phyloP scores from a whole-genome alignment of 2,888 invertebrate genomes.

The Agonopterix alstromeriana region DNA sequence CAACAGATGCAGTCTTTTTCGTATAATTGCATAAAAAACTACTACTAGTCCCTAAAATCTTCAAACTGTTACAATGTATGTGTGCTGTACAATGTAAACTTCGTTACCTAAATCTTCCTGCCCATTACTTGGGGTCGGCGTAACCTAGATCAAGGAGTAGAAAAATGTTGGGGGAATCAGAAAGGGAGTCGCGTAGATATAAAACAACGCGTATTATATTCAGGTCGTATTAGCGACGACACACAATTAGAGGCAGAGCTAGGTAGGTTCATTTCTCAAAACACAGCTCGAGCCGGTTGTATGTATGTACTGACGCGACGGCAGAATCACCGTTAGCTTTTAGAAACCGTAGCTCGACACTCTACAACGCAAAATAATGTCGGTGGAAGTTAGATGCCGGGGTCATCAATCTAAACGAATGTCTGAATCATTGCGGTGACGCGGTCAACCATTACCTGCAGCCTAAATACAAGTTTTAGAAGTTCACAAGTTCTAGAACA shows the following conservation, averaged over 20 bases:
- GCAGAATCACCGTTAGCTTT: slow-evolving; percentile 42
- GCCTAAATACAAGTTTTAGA: too few relatives aligned
- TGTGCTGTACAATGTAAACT: too few relatives aligned
- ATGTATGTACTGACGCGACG: slow-evolving; percentile 28
- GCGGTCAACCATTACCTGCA: neutral
- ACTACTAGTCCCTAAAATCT: too few relatives aligned
- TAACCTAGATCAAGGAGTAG: too few relatives aligned
- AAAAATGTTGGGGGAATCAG: too few relatives aligned
- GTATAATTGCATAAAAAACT: too few relatives aligned
- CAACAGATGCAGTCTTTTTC: too few relatives aligned
- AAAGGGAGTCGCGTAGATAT: too few relatives aligned
- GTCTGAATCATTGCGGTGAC: slow-evolving; percentile 11
- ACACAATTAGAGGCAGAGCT: neutral
- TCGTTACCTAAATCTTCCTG: too few relatives aligned
- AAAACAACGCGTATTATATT: neutral
- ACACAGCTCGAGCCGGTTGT: slow-evolving; percentile 22
- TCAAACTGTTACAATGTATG: too few relatives aligned
- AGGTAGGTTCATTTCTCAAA: slow-evolving; percentile 18
- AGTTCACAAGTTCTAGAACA: neutral
- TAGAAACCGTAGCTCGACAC: slow-evolving; percentile 33
- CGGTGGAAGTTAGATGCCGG: slow-evolving; percentile 26
- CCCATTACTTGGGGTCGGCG: too few relatives aligned
- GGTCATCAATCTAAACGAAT: slow-evolving; percentile 51
- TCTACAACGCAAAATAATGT: slow-evolving; percentile 34
- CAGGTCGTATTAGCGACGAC: neutral